phyloP scores from a whole-genome alignment of 37 sponge, comb jelly and placozoan genomes.

The Haliclona indistincta region DNA sequence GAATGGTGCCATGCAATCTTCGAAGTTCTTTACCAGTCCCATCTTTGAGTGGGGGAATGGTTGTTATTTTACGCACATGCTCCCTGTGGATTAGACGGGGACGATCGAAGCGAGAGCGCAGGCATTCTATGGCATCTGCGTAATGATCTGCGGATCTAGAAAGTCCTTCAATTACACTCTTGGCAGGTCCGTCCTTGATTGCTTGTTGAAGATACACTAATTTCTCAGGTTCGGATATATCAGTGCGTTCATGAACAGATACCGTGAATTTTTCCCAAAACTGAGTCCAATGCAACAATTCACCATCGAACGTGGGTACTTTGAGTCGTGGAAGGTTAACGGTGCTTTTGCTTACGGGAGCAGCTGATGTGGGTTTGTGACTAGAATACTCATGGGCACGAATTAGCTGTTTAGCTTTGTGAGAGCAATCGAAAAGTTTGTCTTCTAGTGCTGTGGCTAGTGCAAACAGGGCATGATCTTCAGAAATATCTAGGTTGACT shows the following conservation, averaged over 20 bases:
- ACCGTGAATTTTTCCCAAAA: conserved; percentile 6
- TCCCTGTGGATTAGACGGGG: neutral
- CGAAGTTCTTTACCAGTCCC: conserved; percentile 6
- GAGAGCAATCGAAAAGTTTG: conserved; percentile 6
- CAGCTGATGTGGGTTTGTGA: neutral
- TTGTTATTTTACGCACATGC: neutral
- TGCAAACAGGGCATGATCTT: neutral
- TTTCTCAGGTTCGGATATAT: conserved; percentile 3
- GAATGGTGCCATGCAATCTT: too few relatives aligned
- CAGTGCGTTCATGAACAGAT: neutral
- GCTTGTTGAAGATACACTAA: neutral
- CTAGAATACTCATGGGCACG: conserved; percentile 2
- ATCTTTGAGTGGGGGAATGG: neutral
- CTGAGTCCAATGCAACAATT: neutral
- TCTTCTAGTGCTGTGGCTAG: neutral
- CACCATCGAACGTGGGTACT: neutral
- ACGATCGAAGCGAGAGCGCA: neutral
- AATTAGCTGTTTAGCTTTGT: neutral
- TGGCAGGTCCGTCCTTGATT: neutral
- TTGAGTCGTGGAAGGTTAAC: neutral
- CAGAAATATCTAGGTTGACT: neutral
- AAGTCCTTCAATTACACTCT: conserved; percentile 1
- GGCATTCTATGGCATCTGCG: neutral
- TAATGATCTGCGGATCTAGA: neutral
- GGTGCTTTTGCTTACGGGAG: neutral